phyloP scores from a whole-genome alignment of 2,888 invertebrate species.

The Subacronicta megacephala region DNA sequence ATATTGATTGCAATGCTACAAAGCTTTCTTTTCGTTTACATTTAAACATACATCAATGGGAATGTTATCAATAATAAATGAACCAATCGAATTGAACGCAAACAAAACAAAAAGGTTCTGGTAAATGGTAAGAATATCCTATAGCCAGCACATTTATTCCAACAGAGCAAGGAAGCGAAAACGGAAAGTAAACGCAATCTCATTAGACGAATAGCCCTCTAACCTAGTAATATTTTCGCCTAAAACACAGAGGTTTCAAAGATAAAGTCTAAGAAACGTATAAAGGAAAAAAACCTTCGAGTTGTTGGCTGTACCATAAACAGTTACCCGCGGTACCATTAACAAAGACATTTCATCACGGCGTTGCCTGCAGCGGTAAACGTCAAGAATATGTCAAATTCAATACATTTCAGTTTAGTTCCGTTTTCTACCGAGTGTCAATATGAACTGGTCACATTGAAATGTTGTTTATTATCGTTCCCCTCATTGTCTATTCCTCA shows the following conservation, averaged over 20 bases:
- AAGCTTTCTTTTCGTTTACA: background rate
- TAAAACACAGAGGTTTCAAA: constrained; percentile 39
- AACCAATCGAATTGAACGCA: constrained; percentile 7
- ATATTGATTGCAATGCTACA: too few species aligned
- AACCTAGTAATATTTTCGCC: constrained; percentile 46
- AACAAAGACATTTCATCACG: constrained; percentile 11
- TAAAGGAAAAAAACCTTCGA: constrained; percentile 34
- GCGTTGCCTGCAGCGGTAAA: constrained; percentile 14
- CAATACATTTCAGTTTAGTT: constrained; percentile 23
- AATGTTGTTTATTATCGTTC: constrained; percentile 51
- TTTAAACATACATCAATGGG: background rate
- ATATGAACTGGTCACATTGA: constrained; percentile 16
- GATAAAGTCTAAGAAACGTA: constrained; percentile 48
- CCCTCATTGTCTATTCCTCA: constrained; percentile 60
- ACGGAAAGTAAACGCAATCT: constrained; percentile 48
- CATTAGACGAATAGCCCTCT: constrained; percentile 47
- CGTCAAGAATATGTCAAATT: constrained; percentile 31
- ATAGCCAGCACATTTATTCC: constrained; percentile 23
- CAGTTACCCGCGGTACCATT: constrained; percentile 30
- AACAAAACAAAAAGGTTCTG: constrained; percentile 14
- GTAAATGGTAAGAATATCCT: constrained; percentile 17
- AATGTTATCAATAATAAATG: constrained; percentile 12
- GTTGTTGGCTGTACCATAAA: constrained; percentile 38
- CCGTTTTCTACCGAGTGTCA: constrained; percentile 8
- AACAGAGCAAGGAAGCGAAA: constrained; percentile 37